Evolutionary conservation across 2,113 vertebrate genomes (phyloP), one percentile per base, ranked within the genome.

Genomic region (Dascyllus trimaculatus): DNA sequence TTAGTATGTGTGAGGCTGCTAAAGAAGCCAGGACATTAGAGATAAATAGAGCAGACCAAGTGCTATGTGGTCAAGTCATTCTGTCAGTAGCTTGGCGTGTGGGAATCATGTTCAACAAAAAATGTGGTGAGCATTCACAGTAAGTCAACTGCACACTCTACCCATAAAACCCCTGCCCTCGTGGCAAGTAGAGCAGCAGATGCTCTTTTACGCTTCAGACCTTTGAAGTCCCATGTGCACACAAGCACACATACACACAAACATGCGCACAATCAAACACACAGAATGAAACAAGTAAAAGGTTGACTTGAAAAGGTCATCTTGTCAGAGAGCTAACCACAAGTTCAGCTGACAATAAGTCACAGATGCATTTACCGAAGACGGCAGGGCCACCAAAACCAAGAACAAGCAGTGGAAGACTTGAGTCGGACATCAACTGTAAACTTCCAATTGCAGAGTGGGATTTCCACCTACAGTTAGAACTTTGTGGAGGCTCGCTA

Each of bases 111-210:
- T 15, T 66, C n/a, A 59, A 45, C n/a, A 69, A 24, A 78, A 81
- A 80, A 63, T 86, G 67, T 40, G 79, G 79, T 62, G 57, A 87
- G 56, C 52, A 1, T 59, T 81, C 21, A 32, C 62, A 60, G 38
- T 21, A 73, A 67, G 26, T 79, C 38, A 24, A 54, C 46, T 15
- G 54, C 58, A 58, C 45, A 9, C 51, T 35, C 43, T 74, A 66
- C 70, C 54, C 52, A 57, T 45, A 77, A n/a, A 76, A 68, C n/a
- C 19, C 4, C 49, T 52, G 57, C 57, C 70, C 63, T 72, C 60
- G 80, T 64, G 77, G 83, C 25, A 63, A 84, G 75, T 11, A 62
- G 63, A 78, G 75, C 80, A 64, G 78, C 81, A 85, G 80, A 88
- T 78, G 81, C 73, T 91, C 71, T 71, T 75, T 78, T 48, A 56